Conservation (phyloP, 2,797 vertebrate species). For the Melanotaenia nigrans region DNA sequence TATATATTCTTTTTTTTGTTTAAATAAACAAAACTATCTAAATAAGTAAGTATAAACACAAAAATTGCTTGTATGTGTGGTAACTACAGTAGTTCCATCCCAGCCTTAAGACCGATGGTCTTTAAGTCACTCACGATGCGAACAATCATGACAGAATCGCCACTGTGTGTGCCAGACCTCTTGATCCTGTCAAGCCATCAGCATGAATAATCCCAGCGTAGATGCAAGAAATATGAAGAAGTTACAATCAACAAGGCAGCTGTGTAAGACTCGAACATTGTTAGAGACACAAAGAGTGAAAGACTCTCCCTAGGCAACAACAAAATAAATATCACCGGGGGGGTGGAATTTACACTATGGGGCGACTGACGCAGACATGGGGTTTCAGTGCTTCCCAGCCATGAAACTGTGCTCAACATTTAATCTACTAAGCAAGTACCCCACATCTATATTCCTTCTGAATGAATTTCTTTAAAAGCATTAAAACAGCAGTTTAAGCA, state of each 20-base stretch:
- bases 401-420: constrained; percentile 40
- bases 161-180: no score
- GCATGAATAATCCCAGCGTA: not conserved
- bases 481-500: constrained; percentile 15
- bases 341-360: constrained; percentile 4
- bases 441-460: constrained; percentile 53
- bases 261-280: not conserved
- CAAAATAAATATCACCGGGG: constrained; percentile 16
- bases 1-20: no score
- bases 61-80: no score
- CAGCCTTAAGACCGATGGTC: no score
- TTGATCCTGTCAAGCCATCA: no score
- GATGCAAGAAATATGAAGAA: not conserved
- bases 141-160: no score
- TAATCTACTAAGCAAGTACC: constrained; percentile 59
- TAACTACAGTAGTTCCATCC: no score
- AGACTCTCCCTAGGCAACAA: constrained; percentile 6
- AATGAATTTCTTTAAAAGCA: constrained; percentile 18
- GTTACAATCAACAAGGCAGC: not conserved
- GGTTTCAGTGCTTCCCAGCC: constrained; percentile 9
- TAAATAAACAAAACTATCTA: no score
- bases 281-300: not conserved
- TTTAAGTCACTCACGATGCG: no score
- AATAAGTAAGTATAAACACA: no score
- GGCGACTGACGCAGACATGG: not conserved